phyloP scores from a whole-genome alignment of 1,140 invertebrate genomes.

The Drosophila sproati region DNA sequence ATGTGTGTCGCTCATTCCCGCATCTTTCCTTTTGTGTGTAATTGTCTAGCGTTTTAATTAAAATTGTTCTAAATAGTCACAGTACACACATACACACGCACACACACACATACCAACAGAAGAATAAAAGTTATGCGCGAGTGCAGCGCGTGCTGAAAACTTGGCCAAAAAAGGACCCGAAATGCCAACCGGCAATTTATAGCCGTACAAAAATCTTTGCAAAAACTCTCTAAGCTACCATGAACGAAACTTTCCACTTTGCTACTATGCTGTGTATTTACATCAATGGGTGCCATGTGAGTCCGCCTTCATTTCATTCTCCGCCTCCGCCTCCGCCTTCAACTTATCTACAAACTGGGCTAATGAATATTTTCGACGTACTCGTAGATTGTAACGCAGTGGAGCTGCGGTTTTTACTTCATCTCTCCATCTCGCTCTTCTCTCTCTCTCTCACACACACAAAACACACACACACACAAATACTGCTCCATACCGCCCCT shows the following conservation, averaged over 20 bases:
- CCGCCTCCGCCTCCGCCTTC: not conserved
- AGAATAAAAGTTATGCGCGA: conserved; percentile 43
- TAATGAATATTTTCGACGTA: conserved; percentile 73
- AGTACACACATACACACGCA: conserved; percentile 19
- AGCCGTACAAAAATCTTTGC: conserved; percentile 70
- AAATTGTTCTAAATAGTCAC: conserved; percentile 77
- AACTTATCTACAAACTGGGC: conserved; percentile 32
- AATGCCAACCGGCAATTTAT: conserved; percentile 68
- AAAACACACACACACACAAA: not conserved
- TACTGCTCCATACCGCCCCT: not conserved
- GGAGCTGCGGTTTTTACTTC: conserved; percentile 68
- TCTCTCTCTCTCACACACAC: not conserved
- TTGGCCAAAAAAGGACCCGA: conserved; percentile 51
- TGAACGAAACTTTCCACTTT: conserved; percentile 55
- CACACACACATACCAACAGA: conserved; percentile 17
- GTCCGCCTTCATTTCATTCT: conserved; percentile 3
- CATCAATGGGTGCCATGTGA: conserved; percentile 49
- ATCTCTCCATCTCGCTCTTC: conserved; percentile 26
- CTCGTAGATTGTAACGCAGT: conserved; percentile 52
- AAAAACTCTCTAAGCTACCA: conserved; percentile 70
- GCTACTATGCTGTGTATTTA: not conserved
- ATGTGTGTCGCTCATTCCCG: conserved; percentile 20
- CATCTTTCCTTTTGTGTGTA: conserved; percentile 51
- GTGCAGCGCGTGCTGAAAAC: conserved; percentile 61
- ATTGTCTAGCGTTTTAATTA: conserved; percentile 81